These are phyloP conservation scores for Microplitis demolitor DNA, from an alignment of 1,140 invertebrate species.

Conservation along the genomic window DNA sequence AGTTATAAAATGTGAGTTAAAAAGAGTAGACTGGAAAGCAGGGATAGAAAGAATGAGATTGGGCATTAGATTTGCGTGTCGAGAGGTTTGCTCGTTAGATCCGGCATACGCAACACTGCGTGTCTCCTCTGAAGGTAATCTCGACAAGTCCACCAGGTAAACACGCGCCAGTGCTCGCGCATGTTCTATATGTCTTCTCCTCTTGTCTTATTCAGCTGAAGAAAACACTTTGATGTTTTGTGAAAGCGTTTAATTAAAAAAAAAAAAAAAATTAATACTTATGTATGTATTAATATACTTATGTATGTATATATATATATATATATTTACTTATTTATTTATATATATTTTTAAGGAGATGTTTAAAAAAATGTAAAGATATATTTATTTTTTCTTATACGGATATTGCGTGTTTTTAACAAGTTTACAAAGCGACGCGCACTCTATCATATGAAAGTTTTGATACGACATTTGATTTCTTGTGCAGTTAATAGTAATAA, in stretches of 20 bases:
- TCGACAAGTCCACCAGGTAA: slow-evolving; percentile 1
- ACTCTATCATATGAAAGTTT: neutral
- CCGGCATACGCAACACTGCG: slow-evolving; percentile 46
- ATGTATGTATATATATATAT: neutral
- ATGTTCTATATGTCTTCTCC: neutral
- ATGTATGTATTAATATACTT: neutral
- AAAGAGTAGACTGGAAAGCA: slow-evolving; percentile 8
- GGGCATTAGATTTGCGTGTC: slow-evolving; percentile 31
- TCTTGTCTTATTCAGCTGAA: neutral
- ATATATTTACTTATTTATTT: neutral
- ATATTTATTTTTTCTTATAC: neutral
- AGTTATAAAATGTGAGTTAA: neutral
- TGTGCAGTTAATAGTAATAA: neutral
- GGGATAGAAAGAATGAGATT: slow-evolving; percentile 20
- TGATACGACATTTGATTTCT: slow-evolving; percentile 13
- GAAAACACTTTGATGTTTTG: slow-evolving; percentile 7
- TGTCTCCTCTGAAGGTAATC: slow-evolving; percentile 41
- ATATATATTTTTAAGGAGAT: neutral
- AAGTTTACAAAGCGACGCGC: neutral
- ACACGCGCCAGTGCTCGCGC: slow-evolving; percentile 14
- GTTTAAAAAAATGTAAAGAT: neutral
- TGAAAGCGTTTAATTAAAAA: slow-evolving; percentile 27
- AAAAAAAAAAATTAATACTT: neutral
- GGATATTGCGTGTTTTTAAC: neutral
- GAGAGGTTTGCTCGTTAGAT: slow-evolving; percentile 45